These are phyloP conservation scores for Nasonia giraulti DNA, from an alignment of 1,140 invertebrate species.

Conservation along the genomic window DNA sequence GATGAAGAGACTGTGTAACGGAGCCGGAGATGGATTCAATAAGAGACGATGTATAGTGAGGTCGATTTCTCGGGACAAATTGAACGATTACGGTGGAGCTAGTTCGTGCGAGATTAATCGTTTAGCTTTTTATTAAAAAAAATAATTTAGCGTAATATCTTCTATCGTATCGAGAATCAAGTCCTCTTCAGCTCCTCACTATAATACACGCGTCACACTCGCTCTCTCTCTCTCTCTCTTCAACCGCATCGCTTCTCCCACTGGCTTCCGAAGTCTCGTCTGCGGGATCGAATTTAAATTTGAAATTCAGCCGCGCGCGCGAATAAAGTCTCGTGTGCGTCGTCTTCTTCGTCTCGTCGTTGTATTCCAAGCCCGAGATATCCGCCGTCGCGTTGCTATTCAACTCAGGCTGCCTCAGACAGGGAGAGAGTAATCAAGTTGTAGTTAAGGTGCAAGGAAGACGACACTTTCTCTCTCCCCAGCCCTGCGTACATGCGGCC, in stretches of 20 bases:
- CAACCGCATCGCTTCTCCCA: neutral
- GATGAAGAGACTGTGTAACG: too few relatives aligned
- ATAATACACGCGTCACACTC: too few relatives aligned
- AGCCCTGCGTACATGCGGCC: neutral
- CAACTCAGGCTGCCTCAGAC: neutral
- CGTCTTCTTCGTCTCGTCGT: neutral
- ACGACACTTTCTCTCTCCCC: neutral
- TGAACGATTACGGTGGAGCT: too few relatives aligned
- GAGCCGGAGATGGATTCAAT: too few relatives aligned
- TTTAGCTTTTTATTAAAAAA: too few relatives aligned
- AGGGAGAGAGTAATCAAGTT: slow-evolving; percentile 18
- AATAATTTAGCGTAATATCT: too few relatives aligned
- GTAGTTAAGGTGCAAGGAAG: slow-evolving; percentile 25
- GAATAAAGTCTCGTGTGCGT: neutral
- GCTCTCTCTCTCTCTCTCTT: neutral
- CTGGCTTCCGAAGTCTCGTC: neutral
- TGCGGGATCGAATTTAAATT: slow-evolving; percentile 18
- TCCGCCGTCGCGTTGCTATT: slow-evolving; percentile 6
- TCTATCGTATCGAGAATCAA: neutral
- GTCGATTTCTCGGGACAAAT: too few relatives aligned
- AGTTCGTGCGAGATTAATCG: too few relatives aligned
- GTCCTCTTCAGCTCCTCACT: neutral
- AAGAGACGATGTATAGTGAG: too few relatives aligned
- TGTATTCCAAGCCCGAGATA: neutral
- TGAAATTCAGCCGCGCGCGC: slow-evolving; percentile 19